Conservation (phyloP, 2,113 vertebrate species). For the Stigmatopora nigra region DNA sequence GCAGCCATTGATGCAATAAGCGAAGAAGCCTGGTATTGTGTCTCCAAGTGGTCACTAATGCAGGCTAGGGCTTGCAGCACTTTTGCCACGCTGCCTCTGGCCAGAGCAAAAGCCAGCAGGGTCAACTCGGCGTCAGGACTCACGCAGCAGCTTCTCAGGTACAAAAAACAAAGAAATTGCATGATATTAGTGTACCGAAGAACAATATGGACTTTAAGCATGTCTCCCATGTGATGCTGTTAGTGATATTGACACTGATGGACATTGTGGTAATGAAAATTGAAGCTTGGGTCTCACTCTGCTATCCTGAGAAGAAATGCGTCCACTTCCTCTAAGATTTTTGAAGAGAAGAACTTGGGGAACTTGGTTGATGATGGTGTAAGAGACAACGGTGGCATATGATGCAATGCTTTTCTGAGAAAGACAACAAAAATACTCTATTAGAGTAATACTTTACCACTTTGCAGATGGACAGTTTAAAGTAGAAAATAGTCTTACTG, state of each 20-base stretch:
- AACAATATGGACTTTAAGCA: slow-evolving; percentile 22
- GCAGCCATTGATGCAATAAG: slow-evolving; percentile 87
- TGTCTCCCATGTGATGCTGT: slow-evolving; percentile 14
- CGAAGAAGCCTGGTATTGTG: slow-evolving; percentile 77
- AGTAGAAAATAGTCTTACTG: slow-evolving; percentile 73
- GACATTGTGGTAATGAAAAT: slow-evolving; percentile 11
- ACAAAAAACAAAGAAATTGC: slow-evolving; percentile 7
- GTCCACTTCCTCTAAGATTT: slow-evolving; percentile 92
- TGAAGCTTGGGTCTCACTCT: slow-evolving; percentile 44
- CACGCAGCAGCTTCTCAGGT: slow-evolving; percentile 74
- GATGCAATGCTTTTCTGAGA: slow-evolving; percentile 85
- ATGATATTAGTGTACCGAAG: not conserved
- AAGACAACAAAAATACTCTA: slow-evolving; percentile 8
- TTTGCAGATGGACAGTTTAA: not conserved
- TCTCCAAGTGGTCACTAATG: slow-evolving; percentile 77
- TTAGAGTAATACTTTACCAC: no score
- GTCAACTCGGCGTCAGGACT: slow-evolving; percentile 89
- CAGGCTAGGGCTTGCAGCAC: slow-evolving; percentile 82
- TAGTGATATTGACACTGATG: slow-evolving; percentile 12
- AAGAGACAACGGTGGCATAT: slow-evolving; percentile 92
- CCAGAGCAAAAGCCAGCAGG: slow-evolving; percentile 89
- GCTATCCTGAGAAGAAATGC: slow-evolving; percentile 94
- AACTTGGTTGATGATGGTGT: slow-evolving; percentile 84
- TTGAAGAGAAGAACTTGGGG: slow-evolving; percentile 89
- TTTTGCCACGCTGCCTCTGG: slow-evolving; percentile 89